Evolutionary conservation across 2,113 vertebrate genomes (phyloP), one percentile per base, ranked within the genome.

Genomic region (Forbesichthys papilliferus): DNA sequence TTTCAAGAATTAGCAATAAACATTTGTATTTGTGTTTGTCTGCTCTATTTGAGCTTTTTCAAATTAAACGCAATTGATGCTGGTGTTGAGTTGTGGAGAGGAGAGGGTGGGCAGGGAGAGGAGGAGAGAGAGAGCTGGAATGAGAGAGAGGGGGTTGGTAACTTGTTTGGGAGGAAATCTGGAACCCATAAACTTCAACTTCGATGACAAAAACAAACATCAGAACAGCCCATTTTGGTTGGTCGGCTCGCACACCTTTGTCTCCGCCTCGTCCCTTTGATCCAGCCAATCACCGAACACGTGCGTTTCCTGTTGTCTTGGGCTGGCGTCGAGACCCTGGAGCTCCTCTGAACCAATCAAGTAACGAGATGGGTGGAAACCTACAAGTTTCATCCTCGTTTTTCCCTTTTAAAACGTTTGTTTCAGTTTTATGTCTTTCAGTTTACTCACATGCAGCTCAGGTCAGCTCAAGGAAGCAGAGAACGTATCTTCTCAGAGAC

Each of bases 161-260:
- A 71, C 75, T 85, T 62, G 67, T 86, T 90, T 86, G 73, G 69
- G 75, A 82, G 73, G 86, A 95, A 95, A 94, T 96, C 95, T 96
- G 94, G 95, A 96, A 95, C 92, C 92, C 89, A 96, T 96, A 95
- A 94, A 92, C 92, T 93, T 86, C 89, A 89, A 90, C 90, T 91
- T 93, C 92, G 92, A 79, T 74, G 80, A 83, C 73, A 82, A 75
- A 85, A 87, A 84, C 51, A 82, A 88, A 91, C 88, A 89, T 94
- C 92, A 94, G 85, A 83, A 64, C 84, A 85, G 89, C 89, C 84
- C 18, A 80, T 78, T 89, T 73, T 90, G 90, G 91, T 94, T 93
- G 94, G 93, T 77, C 91, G 79, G 83, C 36, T 27, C 53, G 14
- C 63, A 64, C 18, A 89, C 89, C 82, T 83, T 90, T 80, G 84